These are phyloP conservation scores for Cerastis leucographa DNA, from an alignment of 2,888 invertebrate genomes.

Conservation along the genomic window DNA sequence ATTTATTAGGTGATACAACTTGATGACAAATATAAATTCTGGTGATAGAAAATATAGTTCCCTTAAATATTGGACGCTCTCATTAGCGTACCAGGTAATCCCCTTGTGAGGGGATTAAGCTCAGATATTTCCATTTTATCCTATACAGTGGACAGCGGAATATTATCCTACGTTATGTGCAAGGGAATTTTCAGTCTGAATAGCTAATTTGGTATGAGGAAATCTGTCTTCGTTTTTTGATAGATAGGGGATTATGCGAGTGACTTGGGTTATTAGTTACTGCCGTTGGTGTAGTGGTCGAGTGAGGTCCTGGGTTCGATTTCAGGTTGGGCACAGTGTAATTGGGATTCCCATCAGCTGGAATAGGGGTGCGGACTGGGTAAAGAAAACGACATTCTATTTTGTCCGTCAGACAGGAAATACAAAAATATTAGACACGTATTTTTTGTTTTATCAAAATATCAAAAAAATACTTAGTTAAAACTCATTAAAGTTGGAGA, in stretches of 20 bases:
- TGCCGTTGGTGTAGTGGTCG: neutral
- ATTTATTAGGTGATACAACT: too few species aligned
- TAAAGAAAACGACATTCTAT: too few species aligned
- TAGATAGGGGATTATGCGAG: neutral
- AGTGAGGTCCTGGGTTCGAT: neutral
- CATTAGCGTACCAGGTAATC: slow-evolving; percentile 43
- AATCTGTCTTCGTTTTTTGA: neutral
- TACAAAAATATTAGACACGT: too few species aligned
- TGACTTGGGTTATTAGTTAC: neutral
- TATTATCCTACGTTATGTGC: slow-evolving; percentile 2
- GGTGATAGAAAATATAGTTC: too few species aligned
- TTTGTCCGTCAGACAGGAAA: too few species aligned
- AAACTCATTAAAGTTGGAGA: too few species aligned
- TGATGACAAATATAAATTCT: too few species aligned
- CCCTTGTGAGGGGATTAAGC: slow-evolving; percentile 41
- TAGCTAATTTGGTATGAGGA: neutral
- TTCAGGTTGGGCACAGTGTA: neutral
- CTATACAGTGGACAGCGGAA: neutral
- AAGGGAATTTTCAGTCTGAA: neutral
- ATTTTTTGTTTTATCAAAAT: too few species aligned
- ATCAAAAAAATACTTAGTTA: too few species aligned
- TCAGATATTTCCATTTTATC: slow-evolving; percentile 31
- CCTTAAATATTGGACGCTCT: slow-evolving; percentile 51
- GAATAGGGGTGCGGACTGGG: too few species aligned
- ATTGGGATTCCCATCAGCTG: neutral